A percentile compares a stretch with the other conserved stretches of the same genome.
Evolutionary conservation across 2,888 invertebrate species (phyloP).

Genomic region (Globia sparganii): DNA sequence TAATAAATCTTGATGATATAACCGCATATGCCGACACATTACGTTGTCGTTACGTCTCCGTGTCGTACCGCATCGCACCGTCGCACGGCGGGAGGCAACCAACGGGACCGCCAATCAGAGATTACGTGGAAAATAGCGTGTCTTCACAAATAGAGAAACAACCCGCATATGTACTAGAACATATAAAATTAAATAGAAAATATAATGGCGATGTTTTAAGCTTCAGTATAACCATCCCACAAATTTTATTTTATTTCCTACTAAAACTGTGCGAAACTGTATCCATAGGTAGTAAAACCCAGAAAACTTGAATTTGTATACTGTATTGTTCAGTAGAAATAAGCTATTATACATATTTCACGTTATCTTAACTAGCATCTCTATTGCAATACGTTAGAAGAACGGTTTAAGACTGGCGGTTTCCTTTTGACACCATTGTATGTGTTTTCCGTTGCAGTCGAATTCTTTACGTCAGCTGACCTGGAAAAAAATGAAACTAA

Average conservation of each 20-base stretch:
- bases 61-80: conserved; percentile 43
- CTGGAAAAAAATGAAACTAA: background rate
- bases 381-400: conserved; percentile 39
- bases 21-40: conserved; percentile 50
- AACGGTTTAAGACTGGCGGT: conserved; percentile 29
- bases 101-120: conserved; percentile 83
- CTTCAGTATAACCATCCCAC: conserved; percentile 31
- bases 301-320: conserved; percentile 47
- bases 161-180: conserved; percentile 64
- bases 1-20: conserved; percentile 55
- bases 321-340: conserved; percentile 53
- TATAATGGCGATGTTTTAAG: conserved; percentile 40
- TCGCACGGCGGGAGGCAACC: conserved; percentile 68
- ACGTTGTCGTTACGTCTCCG: conserved; percentile 57
- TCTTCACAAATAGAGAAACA: conserved; percentile 68
- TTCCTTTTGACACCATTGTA: conserved; percentile 35
- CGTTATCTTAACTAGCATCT: conserved; percentile 64
- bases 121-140: conserved; percentile 81
- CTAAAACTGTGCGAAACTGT: conserved; percentile 43
- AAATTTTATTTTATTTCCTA: conserved; percentile 36
- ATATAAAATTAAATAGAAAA: conserved; percentile 53
- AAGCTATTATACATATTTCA: conserved; percentile 43
- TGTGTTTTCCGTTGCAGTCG: conserved; percentile 29
- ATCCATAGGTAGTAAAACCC: conserved; percentile 29
- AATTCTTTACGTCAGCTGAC: background rate